A percentile compares a stretch with the other conserved stretches of the same genome.
These are phyloP conservation scores for Parthenolecanium corni DNA, from an alignment of 2,888 invertebrate genomes.

Conservation along the genomic window DNA sequence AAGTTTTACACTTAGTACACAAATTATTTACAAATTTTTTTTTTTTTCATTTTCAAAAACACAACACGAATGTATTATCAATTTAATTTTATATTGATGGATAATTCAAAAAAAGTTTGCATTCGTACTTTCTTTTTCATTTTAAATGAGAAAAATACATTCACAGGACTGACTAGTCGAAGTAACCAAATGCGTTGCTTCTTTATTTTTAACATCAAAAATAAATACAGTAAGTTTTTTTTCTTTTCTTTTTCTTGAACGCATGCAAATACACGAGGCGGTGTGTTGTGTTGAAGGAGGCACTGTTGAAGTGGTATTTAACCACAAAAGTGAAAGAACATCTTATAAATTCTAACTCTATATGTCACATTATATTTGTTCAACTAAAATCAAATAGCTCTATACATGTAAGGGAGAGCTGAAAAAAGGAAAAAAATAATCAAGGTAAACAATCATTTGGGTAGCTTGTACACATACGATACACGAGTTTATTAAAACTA, in stretches of 20 bases:
- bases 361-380: neutral
- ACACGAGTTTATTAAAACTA: neutral
- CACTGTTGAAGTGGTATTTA: constrained; percentile 20
- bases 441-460: no score
- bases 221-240: neutral
- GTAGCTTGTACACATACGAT: no score
- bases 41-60: no score
- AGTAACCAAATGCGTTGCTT: neutral
- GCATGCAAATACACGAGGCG: neutral
- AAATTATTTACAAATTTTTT: constrained; percentile 5
- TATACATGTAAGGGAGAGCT: no score
- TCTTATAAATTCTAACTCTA: constrained; percentile 21
- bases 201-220: neutral
- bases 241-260: neutral
- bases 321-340: constrained; percentile 17
- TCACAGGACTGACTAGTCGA: neutral
- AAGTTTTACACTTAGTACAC: constrained; percentile 24
- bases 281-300: constrained; percentile 24
- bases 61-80: constrained; percentile 13
- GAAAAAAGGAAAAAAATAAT: no score
- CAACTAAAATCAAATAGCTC: neutral
- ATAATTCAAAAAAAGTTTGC: no score
- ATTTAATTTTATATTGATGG: neutral
- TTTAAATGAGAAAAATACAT: neutral
- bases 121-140: no score